Percentiles rank a stretch among this genome's conserved stretches.
Evolutionary conservation across 2,797 vertebrate species (phyloP).

Genomic region (Centroberyx gerrardi): DNA sequence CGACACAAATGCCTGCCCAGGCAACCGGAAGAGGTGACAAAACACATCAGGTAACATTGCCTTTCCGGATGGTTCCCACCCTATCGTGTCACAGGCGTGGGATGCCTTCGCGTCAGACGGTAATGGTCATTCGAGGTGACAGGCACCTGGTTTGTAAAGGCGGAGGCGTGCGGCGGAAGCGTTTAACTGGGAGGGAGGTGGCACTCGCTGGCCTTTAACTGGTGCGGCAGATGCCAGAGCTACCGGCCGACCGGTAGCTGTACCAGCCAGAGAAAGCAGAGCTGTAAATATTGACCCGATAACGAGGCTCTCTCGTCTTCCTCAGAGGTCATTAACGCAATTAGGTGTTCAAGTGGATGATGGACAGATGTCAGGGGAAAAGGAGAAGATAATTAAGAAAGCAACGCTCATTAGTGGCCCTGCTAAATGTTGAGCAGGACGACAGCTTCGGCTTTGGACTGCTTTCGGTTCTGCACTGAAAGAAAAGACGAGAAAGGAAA

Average conservation of each 20-base stretch:
- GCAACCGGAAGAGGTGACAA: conserved; percentile 89
- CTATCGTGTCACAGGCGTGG: conserved; percentile 79
- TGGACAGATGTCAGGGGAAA: conserved; percentile 47
- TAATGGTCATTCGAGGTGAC: conserved; percentile 82
- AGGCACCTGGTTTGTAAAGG: conserved; percentile 69
- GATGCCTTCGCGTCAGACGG: conserved; percentile 69
- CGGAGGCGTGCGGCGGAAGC: conserved; percentile 25
- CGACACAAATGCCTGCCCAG: conserved; percentile 81
- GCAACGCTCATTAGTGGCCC: conserved; percentile 13
- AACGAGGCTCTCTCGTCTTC: neutral
- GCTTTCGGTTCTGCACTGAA: neutral
- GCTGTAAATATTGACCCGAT: conserved; percentile 31
- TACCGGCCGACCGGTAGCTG: conserved; percentile 19
- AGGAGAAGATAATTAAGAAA: conserved; percentile 5
- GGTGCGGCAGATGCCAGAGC: conserved; percentile 41
- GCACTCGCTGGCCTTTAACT: conserved; percentile 28
- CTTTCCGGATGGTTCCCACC: conserved; percentile 82
- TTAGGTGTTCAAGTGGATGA: conserved; percentile 34
- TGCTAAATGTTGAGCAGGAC: conserved; percentile 2
- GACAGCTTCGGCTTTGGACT: neutral
- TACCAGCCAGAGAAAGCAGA: conserved; percentile 6
- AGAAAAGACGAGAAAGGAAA: neutral
- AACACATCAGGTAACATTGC: conserved; percentile 88
- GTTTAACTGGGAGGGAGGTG: conserved; percentile 61
- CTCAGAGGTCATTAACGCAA: conserved; percentile 42